Base-by-base conservation (phyloP, 64 coral and sea anemone genomes). In the Porites australiensis region DNA sequence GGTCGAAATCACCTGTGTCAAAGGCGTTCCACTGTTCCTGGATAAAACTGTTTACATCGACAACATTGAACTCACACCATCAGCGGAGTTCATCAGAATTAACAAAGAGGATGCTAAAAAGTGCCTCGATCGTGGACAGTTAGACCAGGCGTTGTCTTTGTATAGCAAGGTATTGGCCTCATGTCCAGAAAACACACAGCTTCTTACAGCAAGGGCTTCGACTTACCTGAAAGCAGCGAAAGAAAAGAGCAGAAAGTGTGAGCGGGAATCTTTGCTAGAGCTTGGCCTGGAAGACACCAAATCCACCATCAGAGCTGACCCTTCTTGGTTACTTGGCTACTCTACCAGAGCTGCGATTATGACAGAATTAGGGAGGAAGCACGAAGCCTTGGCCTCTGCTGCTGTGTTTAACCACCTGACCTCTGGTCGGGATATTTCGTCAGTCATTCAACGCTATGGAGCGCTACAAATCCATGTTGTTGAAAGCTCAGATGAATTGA, bases 361-460 rank as follows among this genome's bases (percentile, higher is more conserved):
- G 75, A 50, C 75, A n/a, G 75, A 54, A 15, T 50, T 77, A 4
- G 75, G 21, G 4, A 77, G 75, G 55, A 77, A 77, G 21, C 48
- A 52, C 3, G 16, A 77, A 77, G 75, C 75, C 10, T 19, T 77
- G 6, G 49, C 48, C 47, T 6, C 75, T 7, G 75, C 75, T 55
- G 75, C 75, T 54, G 50, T 77, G 75, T 77, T 54, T 77, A 77
- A 77, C 8, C 50, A 77, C 75, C 20, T 77, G 50, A 77, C 50
- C 14, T 54, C 4, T 7, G 75, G 75, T 54, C 50, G 75, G 75
- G 75, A 77, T 7, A 8, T 53, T 14, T 5, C 75, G 0, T 50
- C 18, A 78, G n/a, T 78, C 54, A n/a, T 8, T 54, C 49, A 52
- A 10, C 51, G 50, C 50, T 78, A 77, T 58, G 75, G 75, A n/a